phyloP scores from a whole-genome alignment of 2,888 invertebrate genomes.

The Caenorhabditis panamensis region DNA sequence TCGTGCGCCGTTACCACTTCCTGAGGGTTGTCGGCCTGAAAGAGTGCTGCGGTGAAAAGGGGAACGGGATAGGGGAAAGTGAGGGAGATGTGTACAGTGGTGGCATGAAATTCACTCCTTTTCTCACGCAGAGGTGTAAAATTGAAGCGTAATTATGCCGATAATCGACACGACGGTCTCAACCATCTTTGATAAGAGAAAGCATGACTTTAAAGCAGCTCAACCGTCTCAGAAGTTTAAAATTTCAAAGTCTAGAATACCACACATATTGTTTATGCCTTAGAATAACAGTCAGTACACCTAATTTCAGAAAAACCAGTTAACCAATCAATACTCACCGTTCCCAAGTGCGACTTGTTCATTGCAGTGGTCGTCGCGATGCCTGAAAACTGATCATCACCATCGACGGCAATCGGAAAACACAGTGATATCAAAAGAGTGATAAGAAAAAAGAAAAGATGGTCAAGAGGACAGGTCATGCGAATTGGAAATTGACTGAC shows the following conservation, averaged over 20 bases:
- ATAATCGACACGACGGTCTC: neutral
- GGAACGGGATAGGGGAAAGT: neutral
- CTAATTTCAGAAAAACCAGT: neutral
- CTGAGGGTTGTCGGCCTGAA: conserved; percentile 64
- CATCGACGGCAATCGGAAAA: conserved; percentile 1
- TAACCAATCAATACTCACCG: conserved; percentile 33
- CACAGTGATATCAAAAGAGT: conserved; percentile 26
- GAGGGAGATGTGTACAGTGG: neutral
- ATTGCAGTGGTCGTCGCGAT: conserved; percentile 33
- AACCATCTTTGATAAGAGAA: neutral
- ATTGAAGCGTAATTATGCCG: neutral
- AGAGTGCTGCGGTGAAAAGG: too few relatives aligned
- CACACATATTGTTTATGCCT: too few relatives aligned
- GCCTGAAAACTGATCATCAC: conserved; percentile 19
- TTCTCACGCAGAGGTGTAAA: neutral
- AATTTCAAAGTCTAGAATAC: too few relatives aligned
- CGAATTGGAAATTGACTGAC: conserved; percentile 38
- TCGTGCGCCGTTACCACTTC: conserved; percentile 65
- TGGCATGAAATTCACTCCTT: neutral
- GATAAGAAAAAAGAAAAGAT: conserved; percentile 25
- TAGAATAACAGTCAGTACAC: too few relatives aligned
- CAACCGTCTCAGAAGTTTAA: too few relatives aligned
- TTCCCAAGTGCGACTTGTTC: conserved; percentile 64
- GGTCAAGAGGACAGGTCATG: conserved; percentile 34
- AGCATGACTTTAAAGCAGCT: too few relatives aligned